These are phyloP conservation scores for Thalassoma bifasciatum DNA, from an alignment of 2,113 vertebrate species.

Conservation along the genomic window DNA sequence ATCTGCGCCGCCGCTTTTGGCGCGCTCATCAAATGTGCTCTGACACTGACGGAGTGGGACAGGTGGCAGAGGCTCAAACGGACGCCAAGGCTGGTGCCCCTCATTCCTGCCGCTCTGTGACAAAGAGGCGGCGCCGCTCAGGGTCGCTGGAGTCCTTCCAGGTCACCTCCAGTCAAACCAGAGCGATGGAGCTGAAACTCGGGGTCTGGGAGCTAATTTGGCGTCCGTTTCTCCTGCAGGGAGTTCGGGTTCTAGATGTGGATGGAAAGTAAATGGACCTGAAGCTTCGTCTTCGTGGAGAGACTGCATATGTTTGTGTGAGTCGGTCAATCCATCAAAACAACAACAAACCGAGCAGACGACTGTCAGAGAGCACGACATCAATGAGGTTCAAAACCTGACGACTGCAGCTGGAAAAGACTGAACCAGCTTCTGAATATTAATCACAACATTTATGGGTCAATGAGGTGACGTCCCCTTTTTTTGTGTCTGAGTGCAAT, in stretches of 20 bases:
- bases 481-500: too few species aligned
- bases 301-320: slow-evolving; percentile 32
- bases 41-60: slow-evolving; percentile 87
- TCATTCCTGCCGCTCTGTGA: slow-evolving; percentile 6
- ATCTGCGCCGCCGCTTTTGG: slow-evolving; percentile 80
- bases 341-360: not conserved
- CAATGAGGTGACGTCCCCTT: too few species aligned
- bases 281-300: slow-evolving; percentile 5
- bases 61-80: slow-evolving; percentile 86
- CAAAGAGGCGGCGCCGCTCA: slow-evolving; percentile 4
- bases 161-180: slow-evolving; percentile 27
- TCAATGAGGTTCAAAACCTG: not conserved
- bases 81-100: slow-evolving; percentile 77
- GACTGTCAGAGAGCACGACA: not conserved
- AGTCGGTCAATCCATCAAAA: slow-evolving; percentile 40
- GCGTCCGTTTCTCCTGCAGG: slow-evolving; percentile 22
- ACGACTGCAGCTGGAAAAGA: too few species aligned
- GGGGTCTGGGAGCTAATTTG: slow-evolving; percentile 43
- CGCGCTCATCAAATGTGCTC: slow-evolving; percentile 60
- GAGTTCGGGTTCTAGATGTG: slow-evolving; percentile 1
- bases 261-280: not conserved
- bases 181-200: slow-evolving; percentile 20
- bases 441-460: too few species aligned
- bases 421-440: too few species aligned
- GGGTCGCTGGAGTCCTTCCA: slow-evolving; percentile 27